A percentile compares a stretch with the other conserved stretches of the same genome.
Evolutionary conservation across 2,113 vertebrate species (phyloP).

Genomic region (Cyanoderma ruficeps): DNA sequence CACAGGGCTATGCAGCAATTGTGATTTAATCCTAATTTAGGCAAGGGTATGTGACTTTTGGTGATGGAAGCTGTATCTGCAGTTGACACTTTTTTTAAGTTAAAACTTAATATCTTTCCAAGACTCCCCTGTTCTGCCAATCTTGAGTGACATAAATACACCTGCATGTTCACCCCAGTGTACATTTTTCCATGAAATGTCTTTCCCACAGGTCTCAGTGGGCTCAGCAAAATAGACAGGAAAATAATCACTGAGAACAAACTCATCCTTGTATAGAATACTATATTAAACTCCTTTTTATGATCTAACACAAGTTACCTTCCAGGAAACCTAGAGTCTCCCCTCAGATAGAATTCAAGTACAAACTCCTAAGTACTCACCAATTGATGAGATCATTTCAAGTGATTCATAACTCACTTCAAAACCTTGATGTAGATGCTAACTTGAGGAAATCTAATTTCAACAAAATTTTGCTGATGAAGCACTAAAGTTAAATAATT

Average conservation of each 20-base stretch:
- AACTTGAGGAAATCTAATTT: not conserved
- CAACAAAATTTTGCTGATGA: not conserved
- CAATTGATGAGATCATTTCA: not conserved
- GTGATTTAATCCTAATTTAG: not conserved
- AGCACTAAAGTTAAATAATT: conserved; percentile 2
- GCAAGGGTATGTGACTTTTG: not conserved
- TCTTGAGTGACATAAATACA: not conserved
- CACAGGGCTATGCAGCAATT: not conserved
- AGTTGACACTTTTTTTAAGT: not conserved
- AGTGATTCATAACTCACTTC: not conserved
- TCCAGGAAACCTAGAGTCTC: not conserved
- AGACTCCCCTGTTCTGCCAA: not conserved
- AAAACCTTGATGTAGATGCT: not conserved
- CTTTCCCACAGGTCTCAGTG: not conserved
- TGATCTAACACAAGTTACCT: not conserved
- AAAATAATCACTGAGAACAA: not conserved
- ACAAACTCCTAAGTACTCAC: not conserved
- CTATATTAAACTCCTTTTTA: not conserved
- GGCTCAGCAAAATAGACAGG: not conserved
- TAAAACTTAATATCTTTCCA: not conserved
- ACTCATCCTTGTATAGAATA: not conserved
- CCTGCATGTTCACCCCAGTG: accelerated
- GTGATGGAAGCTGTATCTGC: not conserved
- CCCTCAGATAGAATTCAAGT: not conserved
- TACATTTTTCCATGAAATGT: not conserved